Conservation (phyloP, 1,140 invertebrate species). For the Bombus soroeensis region DNA sequence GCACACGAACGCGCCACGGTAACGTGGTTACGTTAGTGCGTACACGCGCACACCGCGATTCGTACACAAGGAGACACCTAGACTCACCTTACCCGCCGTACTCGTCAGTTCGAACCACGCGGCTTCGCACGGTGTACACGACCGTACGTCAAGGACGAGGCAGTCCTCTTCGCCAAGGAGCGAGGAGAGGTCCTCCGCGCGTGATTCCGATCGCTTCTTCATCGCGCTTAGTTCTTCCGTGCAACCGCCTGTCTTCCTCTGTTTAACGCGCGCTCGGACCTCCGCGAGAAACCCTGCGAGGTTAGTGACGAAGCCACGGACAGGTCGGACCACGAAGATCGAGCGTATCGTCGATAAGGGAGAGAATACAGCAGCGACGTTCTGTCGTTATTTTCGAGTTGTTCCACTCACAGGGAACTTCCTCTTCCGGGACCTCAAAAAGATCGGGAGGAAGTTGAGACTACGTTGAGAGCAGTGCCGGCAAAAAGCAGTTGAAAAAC, state of each 20-base stretch:
- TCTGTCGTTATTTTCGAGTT: neutral
- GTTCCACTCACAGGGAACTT: neutral
- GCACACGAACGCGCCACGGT: constrained; percentile 40
- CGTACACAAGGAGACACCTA: constrained; percentile 71
- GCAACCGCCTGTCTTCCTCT: neutral
- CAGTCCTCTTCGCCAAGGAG: constrained; percentile 55
- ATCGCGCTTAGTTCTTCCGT: constrained; percentile 3
- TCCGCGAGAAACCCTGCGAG: neutral
- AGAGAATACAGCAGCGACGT: neutral
- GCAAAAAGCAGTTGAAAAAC: neutral
- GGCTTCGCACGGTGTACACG: constrained; percentile 80
- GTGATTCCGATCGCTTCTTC: constrained; percentile 13
- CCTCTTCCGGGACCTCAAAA: neutral
- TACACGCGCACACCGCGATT: constrained; percentile 38
- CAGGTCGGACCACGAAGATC: neutral
- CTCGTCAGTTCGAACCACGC: constrained; percentile 82
- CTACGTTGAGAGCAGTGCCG: neutral
- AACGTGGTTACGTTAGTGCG: constrained; percentile 52
- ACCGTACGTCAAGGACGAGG: constrained; percentile 76
- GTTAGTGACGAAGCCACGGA: neutral
- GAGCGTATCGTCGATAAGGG: neutral
- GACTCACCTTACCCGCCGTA: constrained; percentile 70
- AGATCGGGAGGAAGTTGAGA: neutral
- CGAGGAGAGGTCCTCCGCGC: constrained; percentile 30
- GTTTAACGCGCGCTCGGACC: neutral